Conservation (phyloP, 2,888 invertebrate species). For the Neria commutata region DNA sequence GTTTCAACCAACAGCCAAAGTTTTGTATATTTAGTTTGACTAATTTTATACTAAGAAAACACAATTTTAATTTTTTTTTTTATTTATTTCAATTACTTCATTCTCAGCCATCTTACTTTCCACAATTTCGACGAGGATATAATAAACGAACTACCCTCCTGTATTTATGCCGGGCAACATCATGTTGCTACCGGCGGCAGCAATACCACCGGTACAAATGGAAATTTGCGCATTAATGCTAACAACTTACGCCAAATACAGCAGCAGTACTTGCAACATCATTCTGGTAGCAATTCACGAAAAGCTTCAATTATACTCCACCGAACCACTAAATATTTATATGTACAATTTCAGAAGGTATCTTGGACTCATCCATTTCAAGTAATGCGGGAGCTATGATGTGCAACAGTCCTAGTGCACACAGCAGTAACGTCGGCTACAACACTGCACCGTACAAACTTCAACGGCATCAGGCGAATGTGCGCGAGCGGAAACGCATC, state of each 20-base stretch:
- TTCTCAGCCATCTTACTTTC: constrained; percentile 57
- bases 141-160: constrained; percentile 77
- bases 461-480: constrained; percentile 89
- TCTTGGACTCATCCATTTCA: constrained; percentile 55
- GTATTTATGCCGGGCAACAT: constrained; percentile 74
- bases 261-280: constrained; percentile 60
- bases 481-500: constrained; percentile 97
- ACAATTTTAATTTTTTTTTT: no score
- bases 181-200: constrained; percentile 44
- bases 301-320: not conserved
- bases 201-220: no score
- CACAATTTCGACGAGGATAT: constrained; percentile 64
- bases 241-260: constrained; percentile 60
- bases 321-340: not conserved
- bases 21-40: no score
- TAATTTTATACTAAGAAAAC: no score
- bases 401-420: constrained; percentile 46
- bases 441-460: constrained; percentile 71
- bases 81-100: no score
- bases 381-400: constrained; percentile 44
- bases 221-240: constrained; percentile 49
- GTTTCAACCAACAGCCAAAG: no score
- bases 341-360: constrained; percentile 42
- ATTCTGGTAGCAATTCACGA: constrained; percentile 43
- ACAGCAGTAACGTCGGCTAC: constrained; percentile 35